These are phyloP conservation scores for Beris morrisii DNA, from an alignment of 2,888 invertebrate genomes.

Conservation along the genomic window DNA sequence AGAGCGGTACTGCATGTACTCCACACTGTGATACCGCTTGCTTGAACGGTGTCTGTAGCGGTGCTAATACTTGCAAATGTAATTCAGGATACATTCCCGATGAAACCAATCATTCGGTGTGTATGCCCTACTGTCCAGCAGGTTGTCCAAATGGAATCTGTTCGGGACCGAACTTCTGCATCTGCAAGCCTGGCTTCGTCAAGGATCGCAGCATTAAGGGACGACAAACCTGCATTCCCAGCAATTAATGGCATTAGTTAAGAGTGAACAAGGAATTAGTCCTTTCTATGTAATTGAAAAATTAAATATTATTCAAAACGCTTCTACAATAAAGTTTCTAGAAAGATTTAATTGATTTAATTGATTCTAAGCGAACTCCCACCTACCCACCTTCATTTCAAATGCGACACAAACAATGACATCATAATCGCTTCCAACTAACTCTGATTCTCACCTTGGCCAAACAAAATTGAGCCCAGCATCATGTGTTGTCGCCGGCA, in stretches of 20 bases:
- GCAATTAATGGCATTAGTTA: neutral
- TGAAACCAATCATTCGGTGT: conserved; percentile 54
- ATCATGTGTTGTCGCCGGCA: no score
- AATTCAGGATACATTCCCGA: conserved; percentile 60
- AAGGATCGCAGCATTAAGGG: conserved; percentile 32
- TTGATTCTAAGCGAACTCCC: no score
- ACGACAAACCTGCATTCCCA: conserved; percentile 33
- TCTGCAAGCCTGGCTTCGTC: conserved; percentile 69
- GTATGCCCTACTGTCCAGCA: conserved; percentile 65
- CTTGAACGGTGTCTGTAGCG: conserved; percentile 71
- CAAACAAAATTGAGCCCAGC: no score
- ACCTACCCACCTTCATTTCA: no score
- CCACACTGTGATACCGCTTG: conserved; percentile 67
- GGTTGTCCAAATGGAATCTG: conserved; percentile 76
- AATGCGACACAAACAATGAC: no score
- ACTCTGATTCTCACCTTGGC: no score
- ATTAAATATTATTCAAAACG: no score
- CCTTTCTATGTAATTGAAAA: no score
- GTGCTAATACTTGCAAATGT: conserved; percentile 63
- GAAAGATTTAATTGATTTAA: no score
- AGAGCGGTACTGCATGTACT: conserved; percentile 55
- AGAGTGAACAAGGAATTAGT: no score
- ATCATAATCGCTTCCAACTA: no score
- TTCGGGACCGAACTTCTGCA: conserved; percentile 71
- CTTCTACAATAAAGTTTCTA: no score